Percentiles rank a stretch among this genome's conserved stretches.
Conservation (phyloP, 1,140 invertebrate genomes). For the Leptonema lineaticorne region DNA sequence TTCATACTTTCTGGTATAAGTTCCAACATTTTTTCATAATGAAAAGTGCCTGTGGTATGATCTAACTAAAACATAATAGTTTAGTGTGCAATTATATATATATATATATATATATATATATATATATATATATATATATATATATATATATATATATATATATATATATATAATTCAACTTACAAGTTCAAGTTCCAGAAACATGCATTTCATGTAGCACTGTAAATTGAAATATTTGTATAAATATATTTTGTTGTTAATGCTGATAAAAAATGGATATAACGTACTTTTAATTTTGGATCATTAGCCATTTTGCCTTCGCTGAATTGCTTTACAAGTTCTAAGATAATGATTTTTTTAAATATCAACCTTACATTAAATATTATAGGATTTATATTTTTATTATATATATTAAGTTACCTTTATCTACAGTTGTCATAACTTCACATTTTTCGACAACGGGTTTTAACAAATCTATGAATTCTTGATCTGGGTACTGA, state of each 20-base stretch:
- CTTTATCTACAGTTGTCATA: slow-evolving; percentile 42
- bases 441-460: slow-evolving; percentile 43
- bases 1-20: slow-evolving; percentile 42
- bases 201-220: slow-evolving; percentile 45
- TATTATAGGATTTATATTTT: neutral
- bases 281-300: slow-evolving; percentile 40
- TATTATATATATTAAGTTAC: slow-evolving; percentile 14
- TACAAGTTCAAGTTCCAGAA: slow-evolving; percentile 43
- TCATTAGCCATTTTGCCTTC: slow-evolving; percentile 42
- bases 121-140: slow-evolving; percentile 3
- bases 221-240: slow-evolving; percentile 29
- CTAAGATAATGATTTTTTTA: slow-evolving; percentile 30
- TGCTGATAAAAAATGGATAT: neutral
- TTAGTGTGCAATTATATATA: neutral
- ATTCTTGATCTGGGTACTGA: slow-evolving; percentile 43
- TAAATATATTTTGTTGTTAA: neutral
- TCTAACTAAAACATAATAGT: slow-evolving; percentile 33
- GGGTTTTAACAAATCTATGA: slow-evolving; percentile 39
- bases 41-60: slow-evolving; percentile 36
- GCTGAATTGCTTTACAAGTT: slow-evolving; percentile 40
- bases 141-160: slow-evolving; percentile 5
- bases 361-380: neutral
- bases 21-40: slow-evolving; percentile 42
- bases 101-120: slow-evolving; percentile 10
- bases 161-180: slow-evolving; percentile 24